Percentiles rank a stretch among this genome's conserved stretches.
Evolutionary conservation across 35 echinoderm and acorn worm genomes (phyloP).

Genomic region (Apostichopus californicus): DNA sequence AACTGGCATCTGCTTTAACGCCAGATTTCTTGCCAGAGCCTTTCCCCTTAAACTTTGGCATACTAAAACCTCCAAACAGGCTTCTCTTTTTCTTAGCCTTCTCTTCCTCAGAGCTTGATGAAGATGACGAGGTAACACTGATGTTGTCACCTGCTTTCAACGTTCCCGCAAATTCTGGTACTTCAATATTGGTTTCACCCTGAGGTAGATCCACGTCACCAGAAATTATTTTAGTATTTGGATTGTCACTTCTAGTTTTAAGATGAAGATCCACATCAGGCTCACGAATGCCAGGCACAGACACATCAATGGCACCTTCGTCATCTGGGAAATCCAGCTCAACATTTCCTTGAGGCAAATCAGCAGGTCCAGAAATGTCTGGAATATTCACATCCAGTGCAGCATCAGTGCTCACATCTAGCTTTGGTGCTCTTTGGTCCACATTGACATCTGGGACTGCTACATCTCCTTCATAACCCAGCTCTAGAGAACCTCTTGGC

Average conservation of each 20-base stretch:
- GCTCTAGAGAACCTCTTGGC: neutral
- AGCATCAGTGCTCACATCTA: neutral
- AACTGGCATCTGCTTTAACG: neutral
- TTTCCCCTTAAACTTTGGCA: constrained; percentile 25
- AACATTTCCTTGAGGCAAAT: neutral
- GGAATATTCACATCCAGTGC: neutral
- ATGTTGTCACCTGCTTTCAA: neutral
- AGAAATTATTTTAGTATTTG: neutral
- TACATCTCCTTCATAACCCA: constrained; percentile 15
- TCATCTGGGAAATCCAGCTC: neutral
- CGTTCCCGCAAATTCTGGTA: neutral
- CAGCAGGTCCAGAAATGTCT: neutral
- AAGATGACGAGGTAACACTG: neutral
- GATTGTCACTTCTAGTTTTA: neutral
- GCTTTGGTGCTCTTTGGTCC: neutral
- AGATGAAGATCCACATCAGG: neutral
- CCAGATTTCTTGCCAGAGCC: neutral
- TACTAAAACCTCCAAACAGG: constrained; percentile 2
- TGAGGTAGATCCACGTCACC: neutral
- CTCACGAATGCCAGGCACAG: neutral
- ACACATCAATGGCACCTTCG: neutral
- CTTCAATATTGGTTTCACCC: neutral
- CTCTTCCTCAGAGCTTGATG: neutral
- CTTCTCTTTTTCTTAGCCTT: neutral
- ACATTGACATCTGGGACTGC: constrained; percentile 14